Base-by-base conservation (phyloP, 1,140 invertebrate species). In the Adoxophyes honmai region DNA sequence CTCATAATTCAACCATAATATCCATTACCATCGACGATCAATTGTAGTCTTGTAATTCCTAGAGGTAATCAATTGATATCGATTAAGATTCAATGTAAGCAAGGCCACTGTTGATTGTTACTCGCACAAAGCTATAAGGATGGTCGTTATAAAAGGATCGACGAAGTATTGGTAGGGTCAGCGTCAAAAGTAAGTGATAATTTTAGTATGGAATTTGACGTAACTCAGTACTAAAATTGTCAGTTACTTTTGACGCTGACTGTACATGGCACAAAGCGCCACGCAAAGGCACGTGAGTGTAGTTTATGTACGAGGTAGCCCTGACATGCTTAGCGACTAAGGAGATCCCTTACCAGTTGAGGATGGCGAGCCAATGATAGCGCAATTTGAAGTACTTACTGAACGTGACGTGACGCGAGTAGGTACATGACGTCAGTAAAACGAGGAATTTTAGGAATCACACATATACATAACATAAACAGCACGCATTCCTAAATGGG, bases 291-390 rank as follows among this genome's bases (percentile, higher is more conserved):
- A 36, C n/a, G 34, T 36, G n/a, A 9, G 34, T 36, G 9, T 9
- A 10, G n/a, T 10, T 11, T 36, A 36, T 10, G 8, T 36, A 36
- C 34, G 34, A 78, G 76, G 68, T 74, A 78, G 66, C 80, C 80
- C 70, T 82, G 79, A 82, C 79, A 82, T 62, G 76, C 70, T 78
- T 81, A 56, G 62, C 42, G 34, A 57, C 59, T 66, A 69, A 63
- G 66, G 71, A 66, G 69, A 66, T 64, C 66, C 72, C 72, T 61
- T 72, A 70, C 34, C 6, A 28, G 21, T 3, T 28, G 21, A 2
- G 21, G 21, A 28, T 28, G 21, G 21, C 21, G 21, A 28, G 21
- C 21, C 21, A 28, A 28, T 28, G 21, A 28, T 28, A 28, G 21
- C 21, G 21, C 21, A 6, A 28, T 28, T 28, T 28, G 21, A 28